Evolutionary conservation across 2,797 vertebrate genomes (phyloP).

Genomic region (Xerus rutilus): DNA sequence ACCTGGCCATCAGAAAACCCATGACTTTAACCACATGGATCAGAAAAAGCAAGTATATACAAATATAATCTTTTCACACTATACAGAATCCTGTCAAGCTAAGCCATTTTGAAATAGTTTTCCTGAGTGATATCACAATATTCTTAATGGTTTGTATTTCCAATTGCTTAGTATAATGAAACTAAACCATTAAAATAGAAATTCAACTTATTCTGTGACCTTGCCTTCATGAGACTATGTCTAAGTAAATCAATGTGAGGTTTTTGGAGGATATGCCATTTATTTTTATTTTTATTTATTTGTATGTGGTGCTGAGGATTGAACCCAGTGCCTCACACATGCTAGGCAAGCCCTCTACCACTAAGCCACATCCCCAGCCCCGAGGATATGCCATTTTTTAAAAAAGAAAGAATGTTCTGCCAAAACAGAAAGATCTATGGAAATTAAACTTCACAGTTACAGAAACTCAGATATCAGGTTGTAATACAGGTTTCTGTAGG

Average conservation of each 20-base stretch:
- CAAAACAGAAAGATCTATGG: background rate
- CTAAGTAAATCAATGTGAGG: background rate
- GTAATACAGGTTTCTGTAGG: background rate
- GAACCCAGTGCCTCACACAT: too few species aligned
- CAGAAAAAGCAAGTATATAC: background rate
- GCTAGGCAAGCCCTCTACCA: too few species aligned
- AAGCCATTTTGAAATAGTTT: slow-evolving; percentile 42
- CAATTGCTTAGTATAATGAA: slow-evolving; percentile 43
- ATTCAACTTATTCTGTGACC: slow-evolving; percentile 25
- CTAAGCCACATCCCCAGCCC: too few species aligned
- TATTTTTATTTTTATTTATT: too few species aligned
- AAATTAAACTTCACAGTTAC: background rate
- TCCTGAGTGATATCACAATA: slow-evolving; percentile 1
- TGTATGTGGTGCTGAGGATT: too few species aligned
- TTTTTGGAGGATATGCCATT: background rate
- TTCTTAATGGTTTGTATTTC: slow-evolving; percentile 17
- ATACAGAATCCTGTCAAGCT: background rate
- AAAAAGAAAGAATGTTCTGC: background rate
- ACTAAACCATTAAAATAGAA: slow-evolving; percentile 59
- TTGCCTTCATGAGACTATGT: background rate
- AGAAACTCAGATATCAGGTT: background rate
- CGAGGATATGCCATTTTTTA: background rate
- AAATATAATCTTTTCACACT: background rate
- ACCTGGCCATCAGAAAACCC: background rate
- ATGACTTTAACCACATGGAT: background rate